Percentiles rank a stretch among this genome's conserved stretches.
Evolutionary conservation across 2,113 vertebrate genomes (phyloP).

Genomic region (Muntiacus muntjak): DNA sequence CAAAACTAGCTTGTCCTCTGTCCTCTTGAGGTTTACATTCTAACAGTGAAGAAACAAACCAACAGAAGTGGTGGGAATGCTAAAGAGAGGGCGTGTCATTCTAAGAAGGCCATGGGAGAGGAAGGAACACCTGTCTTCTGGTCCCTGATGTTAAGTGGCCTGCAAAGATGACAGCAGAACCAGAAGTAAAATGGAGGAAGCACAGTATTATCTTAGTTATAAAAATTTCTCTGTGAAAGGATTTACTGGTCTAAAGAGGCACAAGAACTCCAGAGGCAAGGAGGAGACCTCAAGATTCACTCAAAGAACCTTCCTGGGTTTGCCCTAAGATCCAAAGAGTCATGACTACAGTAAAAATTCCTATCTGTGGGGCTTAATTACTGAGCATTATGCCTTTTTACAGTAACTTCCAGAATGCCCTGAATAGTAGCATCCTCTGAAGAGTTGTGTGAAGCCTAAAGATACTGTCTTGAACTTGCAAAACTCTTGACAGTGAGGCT

Average conservation of each 20-base stretch:
- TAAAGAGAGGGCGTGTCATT: background rate
- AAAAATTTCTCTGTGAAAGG: background rate
- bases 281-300: background rate
- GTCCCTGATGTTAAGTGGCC: background rate
- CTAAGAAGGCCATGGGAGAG: background rate
- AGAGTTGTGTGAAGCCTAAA: background rate
- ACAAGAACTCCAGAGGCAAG: background rate
- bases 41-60: background rate
- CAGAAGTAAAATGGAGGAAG: background rate
- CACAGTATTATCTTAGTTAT: background rate
- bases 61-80: too few species aligned
- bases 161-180: background rate
- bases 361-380: background rate
- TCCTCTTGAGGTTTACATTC: background rate
- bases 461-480: background rate
- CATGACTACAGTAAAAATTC: background rate
- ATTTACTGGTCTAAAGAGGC: background rate
- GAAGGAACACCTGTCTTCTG: background rate
- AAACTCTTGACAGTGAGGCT: background rate
- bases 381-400: background rate
- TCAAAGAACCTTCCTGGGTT: background rate
- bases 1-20: background rate
- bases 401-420: background rate
- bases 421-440: background rate
- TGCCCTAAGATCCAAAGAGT: background rate